Conservation (phyloP, 2,113 vertebrate species). For the Monarcha castaneiventris region DNA sequence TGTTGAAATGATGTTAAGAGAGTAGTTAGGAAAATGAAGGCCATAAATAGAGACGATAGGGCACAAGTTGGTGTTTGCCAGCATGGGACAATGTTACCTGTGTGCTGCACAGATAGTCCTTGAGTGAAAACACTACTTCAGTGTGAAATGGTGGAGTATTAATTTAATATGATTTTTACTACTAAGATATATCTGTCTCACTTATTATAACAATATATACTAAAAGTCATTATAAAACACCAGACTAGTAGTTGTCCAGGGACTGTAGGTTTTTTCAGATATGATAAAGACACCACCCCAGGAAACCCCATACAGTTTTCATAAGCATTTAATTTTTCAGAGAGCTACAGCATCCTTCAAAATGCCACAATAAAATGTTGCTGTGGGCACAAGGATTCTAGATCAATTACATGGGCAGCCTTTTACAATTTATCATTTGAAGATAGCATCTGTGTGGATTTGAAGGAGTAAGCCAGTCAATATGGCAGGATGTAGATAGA, state of each 20-base stretch:
- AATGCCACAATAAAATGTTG: constrained; percentile 78
- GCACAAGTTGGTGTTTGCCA: not conserved
- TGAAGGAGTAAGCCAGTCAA: constrained; percentile 63
- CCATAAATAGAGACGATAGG: not conserved
- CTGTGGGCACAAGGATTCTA: constrained; percentile 66
- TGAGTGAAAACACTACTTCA: not conserved
- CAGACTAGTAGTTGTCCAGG: not conserved
- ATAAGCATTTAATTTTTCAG: constrained; percentile 68
- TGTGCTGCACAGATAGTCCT: not conserved
- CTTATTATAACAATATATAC: not conserved
- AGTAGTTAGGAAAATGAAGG: not conserved
- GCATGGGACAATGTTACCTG: not conserved
- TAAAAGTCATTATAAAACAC: constrained; percentile 20
- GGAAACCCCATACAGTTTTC: not conserved
- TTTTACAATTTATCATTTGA: constrained; percentile 75
- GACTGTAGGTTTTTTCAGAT: not conserved
- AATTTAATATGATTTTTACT: constrained; percentile 6
- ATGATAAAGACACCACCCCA: not conserved
- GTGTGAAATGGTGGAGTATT: not conserved
- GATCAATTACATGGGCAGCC: constrained; percentile 81
- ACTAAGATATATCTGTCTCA: not conserved
- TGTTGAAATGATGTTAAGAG: not conserved
- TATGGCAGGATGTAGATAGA: constrained; percentile 45
- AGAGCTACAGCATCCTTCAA: constrained; percentile 71
- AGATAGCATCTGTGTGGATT: constrained; percentile 80